Conservation (phyloP, 92 coral and sea anemone genomes). For the Porites rus region DNA sequence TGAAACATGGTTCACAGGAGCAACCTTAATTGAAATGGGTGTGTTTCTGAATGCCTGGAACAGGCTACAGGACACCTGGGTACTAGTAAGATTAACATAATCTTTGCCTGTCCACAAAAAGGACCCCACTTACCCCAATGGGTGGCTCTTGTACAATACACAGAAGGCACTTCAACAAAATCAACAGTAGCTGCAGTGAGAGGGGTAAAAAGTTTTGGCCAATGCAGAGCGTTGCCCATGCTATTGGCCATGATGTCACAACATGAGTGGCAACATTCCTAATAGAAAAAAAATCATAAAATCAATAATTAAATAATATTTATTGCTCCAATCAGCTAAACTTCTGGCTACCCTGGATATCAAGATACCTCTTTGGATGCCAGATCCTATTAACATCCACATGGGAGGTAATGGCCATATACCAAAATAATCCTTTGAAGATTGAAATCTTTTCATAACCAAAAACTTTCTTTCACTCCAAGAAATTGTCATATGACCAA, state of each 20-base stretch:
- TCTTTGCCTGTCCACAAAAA: not conserved
- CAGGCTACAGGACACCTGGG: not conserved
- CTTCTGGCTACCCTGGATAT: too few species aligned
- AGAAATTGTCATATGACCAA: too few species aligned
- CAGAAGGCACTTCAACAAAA: slow-evolving; percentile 68
- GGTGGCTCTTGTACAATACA: slow-evolving; percentile 93
- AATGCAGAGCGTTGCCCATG: slow-evolving; percentile 82
- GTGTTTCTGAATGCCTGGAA: too few species aligned
- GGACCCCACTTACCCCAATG: slow-evolving; percentile 82
- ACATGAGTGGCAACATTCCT: slow-evolving; percentile 92
- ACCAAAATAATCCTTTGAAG: too few species aligned
- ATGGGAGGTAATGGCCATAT: too few species aligned
- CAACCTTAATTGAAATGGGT: too few species aligned
- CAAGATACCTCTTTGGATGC: too few species aligned
- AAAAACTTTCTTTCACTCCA: too few species aligned
- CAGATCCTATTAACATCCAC: too few species aligned
- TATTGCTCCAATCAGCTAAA: too few species aligned
- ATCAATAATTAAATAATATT: not conserved
- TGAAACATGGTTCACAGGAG: too few species aligned
- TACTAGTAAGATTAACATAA: not conserved
- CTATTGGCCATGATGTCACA: slow-evolving; percentile 79
- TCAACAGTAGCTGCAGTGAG: slow-evolving; percentile 66
- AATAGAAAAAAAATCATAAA: not conserved
- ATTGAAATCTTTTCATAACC: too few species aligned
- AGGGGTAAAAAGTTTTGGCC: slow-evolving; percentile 81